Base-by-base conservation (phyloP, 2,888 invertebrate genomes). In the Plebejus melissa region DNA sequence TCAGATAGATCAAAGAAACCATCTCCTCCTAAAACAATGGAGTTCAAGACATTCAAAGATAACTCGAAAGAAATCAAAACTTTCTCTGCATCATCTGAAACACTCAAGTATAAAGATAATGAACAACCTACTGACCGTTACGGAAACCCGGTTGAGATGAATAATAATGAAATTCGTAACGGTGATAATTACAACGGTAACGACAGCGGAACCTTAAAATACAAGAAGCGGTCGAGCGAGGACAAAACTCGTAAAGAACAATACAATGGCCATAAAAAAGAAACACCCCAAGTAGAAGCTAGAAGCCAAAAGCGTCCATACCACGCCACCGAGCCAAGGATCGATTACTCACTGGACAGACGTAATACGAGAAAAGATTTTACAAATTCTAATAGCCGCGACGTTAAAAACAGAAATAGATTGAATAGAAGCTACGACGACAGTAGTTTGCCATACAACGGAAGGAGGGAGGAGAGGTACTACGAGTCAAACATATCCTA, bases 21-120 rank as follows among this genome's bases (percentile, higher is more conserved):
- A 22, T 85, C 91, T 2, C 90, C 88, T 75, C 89, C 92, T 38
- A 87, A 91, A 11, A 92, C 93, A 84, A 91, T 93, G 92, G 93
- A 94, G 81, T 94, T 94, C 60, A 94, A 94, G 85, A 94, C 94
- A 1, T 94, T 94, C 76, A 94, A 94, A 84, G 94, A 94, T 76
- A 91, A 84, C 77, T 90, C 93, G 60, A 93, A 94, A 81, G 94
- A 94, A 83, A 85, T 94, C 1, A 92, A 94, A 85, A 87, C 91
- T 71, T 94, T 93, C 81, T 93, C 94, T 70, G 94, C 93, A 38
- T 94, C 94, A 76, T 94, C 94, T 69, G 94, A 94, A 84, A 94
- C 93, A 4, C 82, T 94, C 36, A 94, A 93, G 79, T 93, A 93
- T 82, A 93, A 93, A 86, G 93, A 93, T 74, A 88, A 88, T 77